Conservation (phyloP, 2,888 invertebrate genomes). For the Polydesmus complanatus region DNA sequence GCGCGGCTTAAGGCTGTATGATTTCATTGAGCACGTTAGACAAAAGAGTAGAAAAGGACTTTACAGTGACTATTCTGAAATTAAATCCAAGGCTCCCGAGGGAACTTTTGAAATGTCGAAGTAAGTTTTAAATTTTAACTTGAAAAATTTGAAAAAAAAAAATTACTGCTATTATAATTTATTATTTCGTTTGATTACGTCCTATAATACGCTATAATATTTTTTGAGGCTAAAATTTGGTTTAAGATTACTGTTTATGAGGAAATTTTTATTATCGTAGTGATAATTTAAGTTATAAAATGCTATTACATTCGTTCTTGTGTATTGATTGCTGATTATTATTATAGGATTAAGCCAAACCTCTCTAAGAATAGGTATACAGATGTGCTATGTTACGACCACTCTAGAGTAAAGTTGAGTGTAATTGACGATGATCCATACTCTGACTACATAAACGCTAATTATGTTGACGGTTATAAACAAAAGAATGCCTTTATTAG, state of each 20-base stretch:
- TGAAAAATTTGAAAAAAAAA: background rate
- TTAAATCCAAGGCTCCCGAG: constrained; percentile 64
- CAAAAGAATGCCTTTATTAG: constrained; percentile 96
- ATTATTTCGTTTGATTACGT: no score
- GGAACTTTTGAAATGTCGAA: constrained; percentile 80
- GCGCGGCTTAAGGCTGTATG: constrained; percentile 46
- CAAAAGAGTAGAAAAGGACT: constrained; percentile 66
- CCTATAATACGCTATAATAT: no score
- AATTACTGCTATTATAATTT: background rate
- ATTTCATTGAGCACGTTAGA: constrained; percentile 61
- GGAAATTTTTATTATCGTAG: no score
- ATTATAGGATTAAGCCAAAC: constrained; percentile 23
- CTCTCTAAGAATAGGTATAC: constrained; percentile 52
- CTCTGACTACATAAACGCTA: constrained; percentile 87
- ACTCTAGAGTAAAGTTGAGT: constrained; percentile 75
- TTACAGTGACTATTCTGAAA: constrained; percentile 73
- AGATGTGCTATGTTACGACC: constrained; percentile 92
- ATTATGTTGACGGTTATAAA: constrained; percentile 94
- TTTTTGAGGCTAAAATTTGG: no score
- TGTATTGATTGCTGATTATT: background rate
- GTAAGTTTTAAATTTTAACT: constrained; percentile 35
- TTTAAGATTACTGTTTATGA: no score
- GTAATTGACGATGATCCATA: constrained; percentile 55
- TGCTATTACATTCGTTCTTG: no score
- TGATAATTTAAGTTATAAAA: background rate